Evolutionary conservation across 2,797 vertebrate species (phyloP).

Genomic region (Zenarchopterus dispar): DNA sequence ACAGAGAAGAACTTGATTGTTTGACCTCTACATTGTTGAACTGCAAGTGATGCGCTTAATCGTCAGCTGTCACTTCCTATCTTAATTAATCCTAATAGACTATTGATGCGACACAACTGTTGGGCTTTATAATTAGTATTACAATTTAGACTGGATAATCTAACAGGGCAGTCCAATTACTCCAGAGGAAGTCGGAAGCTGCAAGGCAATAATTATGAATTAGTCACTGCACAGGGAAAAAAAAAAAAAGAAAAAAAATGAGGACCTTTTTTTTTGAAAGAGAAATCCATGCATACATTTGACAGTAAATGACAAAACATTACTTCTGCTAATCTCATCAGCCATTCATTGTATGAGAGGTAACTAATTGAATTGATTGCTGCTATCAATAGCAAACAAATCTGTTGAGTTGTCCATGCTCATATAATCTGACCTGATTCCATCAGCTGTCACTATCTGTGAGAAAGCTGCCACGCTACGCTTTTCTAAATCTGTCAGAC

Average conservation of each 20-base stretch:
- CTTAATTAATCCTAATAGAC: slow-evolving; percentile 99
- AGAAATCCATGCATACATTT: slow-evolving; percentile 78
- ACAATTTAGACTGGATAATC: slow-evolving; percentile 92
- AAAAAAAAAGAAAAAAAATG: slow-evolving; percentile 33
- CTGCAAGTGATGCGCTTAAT: slow-evolving; percentile 91
- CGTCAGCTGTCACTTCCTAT: slow-evolving; percentile 93
- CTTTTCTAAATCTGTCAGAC: slow-evolving; percentile 82
- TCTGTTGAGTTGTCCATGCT: slow-evolving; percentile 87
- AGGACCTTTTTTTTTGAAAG: slow-evolving; percentile 57
- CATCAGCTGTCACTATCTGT: slow-evolving; percentile 93
- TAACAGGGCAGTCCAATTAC: slow-evolving; percentile 89
- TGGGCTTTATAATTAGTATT: slow-evolving; percentile 97
- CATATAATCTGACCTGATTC: slow-evolving; percentile 97
- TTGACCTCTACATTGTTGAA: slow-evolving; percentile 86
- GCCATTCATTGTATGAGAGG: slow-evolving; percentile 60
- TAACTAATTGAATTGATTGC: slow-evolving; percentile 82
- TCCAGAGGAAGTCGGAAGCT: slow-evolving; percentile 85
- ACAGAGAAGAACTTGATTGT: slow-evolving; percentile 72
- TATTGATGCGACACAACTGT: slow-evolving; percentile 96
- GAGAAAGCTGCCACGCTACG: slow-evolving; percentile 92
- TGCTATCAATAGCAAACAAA: slow-evolving; percentile 95
- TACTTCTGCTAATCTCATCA: slow-evolving; percentile 65
- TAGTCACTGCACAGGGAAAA: slow-evolving; percentile 67
- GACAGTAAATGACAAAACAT: slow-evolving; percentile 69
- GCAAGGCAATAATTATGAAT: slow-evolving; percentile 80